Evolutionary conservation across 2,797 vertebrate genomes (phyloP).

Genomic region (Choloepus didactylus): DNA sequence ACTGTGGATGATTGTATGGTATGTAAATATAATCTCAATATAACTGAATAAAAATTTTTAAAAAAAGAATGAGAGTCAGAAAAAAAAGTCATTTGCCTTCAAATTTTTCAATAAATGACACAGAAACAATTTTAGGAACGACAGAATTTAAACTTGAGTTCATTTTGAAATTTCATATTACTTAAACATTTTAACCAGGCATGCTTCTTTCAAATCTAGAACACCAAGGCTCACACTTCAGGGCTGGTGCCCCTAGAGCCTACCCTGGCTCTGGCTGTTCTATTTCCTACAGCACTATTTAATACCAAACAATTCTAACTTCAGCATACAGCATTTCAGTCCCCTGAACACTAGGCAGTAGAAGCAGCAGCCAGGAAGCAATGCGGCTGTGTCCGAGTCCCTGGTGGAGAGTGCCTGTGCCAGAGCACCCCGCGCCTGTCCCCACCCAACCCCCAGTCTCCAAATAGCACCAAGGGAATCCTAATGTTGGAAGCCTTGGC

Average conservation of each 20-base stretch:
- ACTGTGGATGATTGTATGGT: no score
- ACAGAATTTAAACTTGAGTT: no score
- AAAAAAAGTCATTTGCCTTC: no score
- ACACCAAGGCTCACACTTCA: not conserved
- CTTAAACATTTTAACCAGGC: not conserved
- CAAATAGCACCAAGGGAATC: not conserved
- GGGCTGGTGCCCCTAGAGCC: no score
- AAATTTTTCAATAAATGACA: no score
- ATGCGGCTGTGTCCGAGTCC: not conserved
- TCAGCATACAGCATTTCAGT: not conserved
- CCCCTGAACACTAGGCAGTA: not conserved
- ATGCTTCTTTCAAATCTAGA: not conserved
- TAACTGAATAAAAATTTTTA: no score
- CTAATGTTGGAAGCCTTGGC: not conserved
- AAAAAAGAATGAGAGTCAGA: no score
- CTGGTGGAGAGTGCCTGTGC: not conserved
- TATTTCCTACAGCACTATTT: not conserved
- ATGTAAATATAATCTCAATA: no score
- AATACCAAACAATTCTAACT: not conserved
- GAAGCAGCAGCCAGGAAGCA: not conserved
- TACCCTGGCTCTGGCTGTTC: not conserved
- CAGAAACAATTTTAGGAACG: no score
- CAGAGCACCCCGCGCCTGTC: not conserved
- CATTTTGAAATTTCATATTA: not conserved
- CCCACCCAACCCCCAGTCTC: not conserved